Conservation (phyloP, 2,888 invertebrate species). For the Odontothrips loti region DNA sequence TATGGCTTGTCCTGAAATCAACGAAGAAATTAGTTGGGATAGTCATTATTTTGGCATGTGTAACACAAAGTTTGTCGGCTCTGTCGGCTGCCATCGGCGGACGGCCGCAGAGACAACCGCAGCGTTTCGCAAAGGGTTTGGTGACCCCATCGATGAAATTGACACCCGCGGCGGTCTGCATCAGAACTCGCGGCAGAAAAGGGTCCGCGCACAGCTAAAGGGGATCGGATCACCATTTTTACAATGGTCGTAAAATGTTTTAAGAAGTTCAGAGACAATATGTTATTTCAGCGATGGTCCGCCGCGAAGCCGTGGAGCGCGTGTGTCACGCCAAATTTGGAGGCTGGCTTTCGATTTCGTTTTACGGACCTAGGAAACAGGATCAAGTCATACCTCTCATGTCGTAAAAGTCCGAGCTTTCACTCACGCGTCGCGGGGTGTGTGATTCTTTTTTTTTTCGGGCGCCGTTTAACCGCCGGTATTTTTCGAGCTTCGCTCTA, state of each 20-base stretch:
- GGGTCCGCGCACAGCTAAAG: neutral
- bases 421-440: no score
- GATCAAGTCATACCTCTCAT: neutral
- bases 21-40: no score
- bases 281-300: no score
- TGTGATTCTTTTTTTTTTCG: neutral
- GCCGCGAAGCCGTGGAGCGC: no score
- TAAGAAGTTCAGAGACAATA: no score
- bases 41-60: no score
- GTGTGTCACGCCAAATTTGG: neutral
- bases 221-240: neutral
- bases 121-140: neutral
- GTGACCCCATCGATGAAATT: neutral
- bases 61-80: no score
- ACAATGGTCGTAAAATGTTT: neutral
- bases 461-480: no score
- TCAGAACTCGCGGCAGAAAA: neutral
- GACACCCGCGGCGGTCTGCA: neutral
- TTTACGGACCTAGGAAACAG: neutral
- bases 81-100: no score
- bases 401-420: constrained; percentile 2
- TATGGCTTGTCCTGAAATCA: no score
- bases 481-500: neutral
- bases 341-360: neutral
- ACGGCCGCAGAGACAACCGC: no score